Evolutionary conservation across 2,797 vertebrate species (phyloP).

Genomic region (Microhierax caerulescens): DNA sequence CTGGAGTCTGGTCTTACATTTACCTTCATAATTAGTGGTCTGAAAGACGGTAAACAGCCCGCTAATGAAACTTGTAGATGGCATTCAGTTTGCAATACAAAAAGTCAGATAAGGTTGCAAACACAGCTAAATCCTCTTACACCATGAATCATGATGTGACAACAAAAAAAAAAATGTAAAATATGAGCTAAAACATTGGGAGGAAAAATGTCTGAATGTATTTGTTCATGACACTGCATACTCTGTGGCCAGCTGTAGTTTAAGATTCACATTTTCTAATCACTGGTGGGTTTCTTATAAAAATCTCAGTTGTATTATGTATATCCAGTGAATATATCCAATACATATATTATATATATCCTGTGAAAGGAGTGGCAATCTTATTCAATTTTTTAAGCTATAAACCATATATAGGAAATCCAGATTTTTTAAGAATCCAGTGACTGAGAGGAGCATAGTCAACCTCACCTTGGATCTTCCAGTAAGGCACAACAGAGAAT

Average conservation of each 20-base stretch:
- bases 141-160: background rate
- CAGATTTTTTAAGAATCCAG: background rate
- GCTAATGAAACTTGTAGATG: background rate
- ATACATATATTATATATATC: no score
- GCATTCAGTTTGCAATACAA: background rate
- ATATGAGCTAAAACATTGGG: background rate
- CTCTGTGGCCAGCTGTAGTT: background rate
- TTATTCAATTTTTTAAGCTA: background rate
- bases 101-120: background rate
- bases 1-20: background rate
- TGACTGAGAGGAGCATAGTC: background rate
- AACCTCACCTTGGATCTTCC: background rate
- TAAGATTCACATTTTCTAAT: background rate
- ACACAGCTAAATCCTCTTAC: background rate
- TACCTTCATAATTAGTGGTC: background rate
- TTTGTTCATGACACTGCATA: background rate
- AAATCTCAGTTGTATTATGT: background rate
- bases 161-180: background rate
- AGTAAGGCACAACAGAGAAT: background rate
- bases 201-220: background rate
- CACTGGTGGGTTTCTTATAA: background rate
- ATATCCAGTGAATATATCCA: no score
- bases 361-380: background rate
- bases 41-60: background rate
- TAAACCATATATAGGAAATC: background rate